Base-by-base conservation (phyloP, 2,888 invertebrate species). In the Pheosia gnoma region DNA sequence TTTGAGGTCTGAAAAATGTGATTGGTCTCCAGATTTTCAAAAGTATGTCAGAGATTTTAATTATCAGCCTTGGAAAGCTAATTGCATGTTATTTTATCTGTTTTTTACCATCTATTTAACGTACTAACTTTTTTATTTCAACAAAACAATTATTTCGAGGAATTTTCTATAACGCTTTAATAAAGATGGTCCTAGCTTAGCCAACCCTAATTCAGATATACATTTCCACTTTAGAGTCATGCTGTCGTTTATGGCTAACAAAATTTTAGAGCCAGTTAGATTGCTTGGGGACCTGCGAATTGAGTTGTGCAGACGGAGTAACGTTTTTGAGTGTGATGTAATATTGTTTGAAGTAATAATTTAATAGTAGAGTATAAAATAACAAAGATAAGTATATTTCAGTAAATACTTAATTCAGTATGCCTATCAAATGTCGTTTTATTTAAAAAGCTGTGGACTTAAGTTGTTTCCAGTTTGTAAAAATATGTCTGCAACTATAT, bases 201-300 rank as follows among this genome's bases (percentile, higher is more conserved):
- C 11, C 59, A 60, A 49, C 66, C 63, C 65, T 75, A 61, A 59
- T 62, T 52, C 10, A 9, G 55, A 43, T 43, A 45, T 65, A 55
- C 45, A 55, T 62, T 59, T 62, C 51, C 54, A 58, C 55, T 59
- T 57, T 53, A 62, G 59, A 59, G 53, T 62, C 57, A 59, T 43
- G 58, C 57, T 60, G 61, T 64, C 66, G 67, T 63, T 66, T 61
- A 61, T 57, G 70, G 70, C 59, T 67, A 72, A 70, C 72, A 69
- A 69, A 69, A 74, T 78, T 78, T 77, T 69, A 63, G 68, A 66
- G 64, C 64, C 67, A 8, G 63, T 65, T 73, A 69, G 67, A 77
- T 75, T 75, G 74, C 74, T 77, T 58, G 57, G 76, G 74, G 70
- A 75, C 62, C 63, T 68, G 51, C 59, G 62, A 60, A 68, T 62